These are phyloP conservation scores for Dolichomitus sp. DNA, from an alignment of 2,888 invertebrate species.

Conservation along the genomic window DNA sequence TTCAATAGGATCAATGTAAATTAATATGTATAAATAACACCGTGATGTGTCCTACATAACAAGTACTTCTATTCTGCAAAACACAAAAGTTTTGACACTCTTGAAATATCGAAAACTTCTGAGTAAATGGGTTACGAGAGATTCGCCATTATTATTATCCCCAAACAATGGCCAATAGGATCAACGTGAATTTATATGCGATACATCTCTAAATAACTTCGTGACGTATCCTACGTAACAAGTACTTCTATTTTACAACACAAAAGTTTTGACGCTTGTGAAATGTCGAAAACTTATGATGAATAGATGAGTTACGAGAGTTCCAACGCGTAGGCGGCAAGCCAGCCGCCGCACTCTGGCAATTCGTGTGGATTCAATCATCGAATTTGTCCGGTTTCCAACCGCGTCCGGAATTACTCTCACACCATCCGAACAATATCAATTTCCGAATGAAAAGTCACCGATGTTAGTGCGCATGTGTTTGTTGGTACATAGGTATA, in stretches of 20 bases:
- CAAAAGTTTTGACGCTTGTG: neutral
- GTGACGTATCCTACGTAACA: neutral
- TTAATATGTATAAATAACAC: neutral
- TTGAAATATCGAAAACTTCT: too few relatives aligned
- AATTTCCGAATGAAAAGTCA: constrained; percentile 65
- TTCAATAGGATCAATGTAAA: too few relatives aligned
- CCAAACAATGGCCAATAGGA: too few relatives aligned
- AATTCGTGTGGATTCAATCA: constrained; percentile 64
- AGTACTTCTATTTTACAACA: neutral
- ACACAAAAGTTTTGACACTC: too few relatives aligned
- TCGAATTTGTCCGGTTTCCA: constrained; percentile 62
- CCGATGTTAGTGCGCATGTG: constrained; percentile 15
- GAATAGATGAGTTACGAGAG: constrained; percentile 6
- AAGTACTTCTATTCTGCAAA: too few relatives aligned
- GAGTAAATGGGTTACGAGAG: too few relatives aligned
- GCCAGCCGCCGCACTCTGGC: constrained; percentile 17
- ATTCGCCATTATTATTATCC: too few relatives aligned
- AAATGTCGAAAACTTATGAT: neutral
- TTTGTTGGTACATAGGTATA: constrained; percentile 3
- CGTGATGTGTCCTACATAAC: neutral
- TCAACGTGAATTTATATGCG: too few relatives aligned
- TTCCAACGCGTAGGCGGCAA: neutral
- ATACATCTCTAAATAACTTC: too few relatives aligned
- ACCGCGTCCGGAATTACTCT: constrained; percentile 59
- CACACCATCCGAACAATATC: constrained; percentile 58